Base-by-base conservation (phyloP, 2,797 vertebrate species). In the Helostoma temminkii region DNA sequence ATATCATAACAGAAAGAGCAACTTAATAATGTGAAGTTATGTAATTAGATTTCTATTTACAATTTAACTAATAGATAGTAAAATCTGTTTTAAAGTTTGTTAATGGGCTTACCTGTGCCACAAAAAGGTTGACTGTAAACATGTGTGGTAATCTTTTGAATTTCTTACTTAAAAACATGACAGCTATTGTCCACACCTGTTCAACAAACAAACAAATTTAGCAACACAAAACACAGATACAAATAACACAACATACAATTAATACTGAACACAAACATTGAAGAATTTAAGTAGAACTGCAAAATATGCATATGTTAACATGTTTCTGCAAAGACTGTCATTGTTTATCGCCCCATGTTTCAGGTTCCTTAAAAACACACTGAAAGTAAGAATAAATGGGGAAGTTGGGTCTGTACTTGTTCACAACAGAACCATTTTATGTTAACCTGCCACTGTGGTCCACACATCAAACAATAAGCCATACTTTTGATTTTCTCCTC, bases 131-230 rank as follows among this genome's bases (percentile, higher is more conserved):
- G 56, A 95, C 89, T 25, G 97, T 95, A 78, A 99, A 96, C 86
- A 96, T 88, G 78, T 99, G 96, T 80, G 98, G 98, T 75, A 97
- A 90, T 56, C 94, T 94, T 80, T 94, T 95, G 78, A 94, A 96
- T 81, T 97, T 99, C 81, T 97, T 97, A 89, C 95, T 97, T 81
- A 99, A 87, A 78, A 98, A 79, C 91, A 97, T 93, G 71, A 99
- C 90, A 66, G 82, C 85, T 71, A 98, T 91, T 57, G 96, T 97
- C 97, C 97, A 99, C 18, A 98, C 89, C 97, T 98, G 80, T 66
- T 8, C 28, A 30, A 30, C n/a, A n/a, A n/a, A n/a, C 85, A 91
- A 10, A 74, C 5, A 66, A 72, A 54, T 45, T 21, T 37, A 48
- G 9, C 7, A 15, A 10, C 15, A 42, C 10, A 66, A n/a, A 56